These are phyloP conservation scores for Crossocerus cetratus DNA, from an alignment of 2,888 invertebrate species.

Conservation along the genomic window DNA sequence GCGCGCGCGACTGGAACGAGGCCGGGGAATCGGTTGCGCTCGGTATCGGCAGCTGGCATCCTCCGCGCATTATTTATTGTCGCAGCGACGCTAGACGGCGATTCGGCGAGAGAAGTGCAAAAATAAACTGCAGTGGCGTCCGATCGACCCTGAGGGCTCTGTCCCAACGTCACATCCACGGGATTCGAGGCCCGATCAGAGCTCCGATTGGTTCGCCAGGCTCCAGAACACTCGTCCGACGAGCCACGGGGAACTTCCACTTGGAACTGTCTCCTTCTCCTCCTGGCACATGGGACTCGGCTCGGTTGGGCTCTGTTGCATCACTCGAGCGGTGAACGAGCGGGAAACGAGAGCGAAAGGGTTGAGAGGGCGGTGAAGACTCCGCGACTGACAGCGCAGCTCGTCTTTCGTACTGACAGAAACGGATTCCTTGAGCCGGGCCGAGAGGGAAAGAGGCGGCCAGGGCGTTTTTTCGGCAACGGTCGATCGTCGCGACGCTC, in stretches of 20 bases:
- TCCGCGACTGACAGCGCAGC: too few species aligned
- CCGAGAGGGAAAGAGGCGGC: not conserved
- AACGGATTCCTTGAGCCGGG: not conserved
- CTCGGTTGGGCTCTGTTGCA: too few species aligned
- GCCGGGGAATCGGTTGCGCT: not conserved
- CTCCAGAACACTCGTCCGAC: not conserved
- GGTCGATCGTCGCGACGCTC: conserved; percentile 63
- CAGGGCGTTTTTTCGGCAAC: conserved; percentile 40
- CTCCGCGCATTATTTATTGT: conserved; percentile 7
- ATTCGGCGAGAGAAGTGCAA: conserved; percentile 23
- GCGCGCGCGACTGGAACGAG: not conserved
- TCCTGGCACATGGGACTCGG: too few species aligned
- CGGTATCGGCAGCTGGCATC: conserved; percentile 19
- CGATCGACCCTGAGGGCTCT: conserved; percentile 36
- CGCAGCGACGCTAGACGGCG: not conserved
- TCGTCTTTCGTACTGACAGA: too few species aligned
- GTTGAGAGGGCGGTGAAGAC: too few species aligned
- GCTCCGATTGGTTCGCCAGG: not conserved
- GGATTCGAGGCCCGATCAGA: not conserved
- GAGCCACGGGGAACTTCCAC: too few species aligned
- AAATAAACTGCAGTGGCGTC: conserved; percentile 41
- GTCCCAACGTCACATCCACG: conserved; percentile 16
- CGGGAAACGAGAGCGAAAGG: too few species aligned
- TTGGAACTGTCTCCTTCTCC: too few species aligned
- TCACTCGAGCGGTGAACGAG: too few species aligned